A percentile compares a stretch with the other conserved stretches of the same genome.
Conservation (phyloP, 2,888 invertebrate genomes). For the Clunio marinus region DNA sequence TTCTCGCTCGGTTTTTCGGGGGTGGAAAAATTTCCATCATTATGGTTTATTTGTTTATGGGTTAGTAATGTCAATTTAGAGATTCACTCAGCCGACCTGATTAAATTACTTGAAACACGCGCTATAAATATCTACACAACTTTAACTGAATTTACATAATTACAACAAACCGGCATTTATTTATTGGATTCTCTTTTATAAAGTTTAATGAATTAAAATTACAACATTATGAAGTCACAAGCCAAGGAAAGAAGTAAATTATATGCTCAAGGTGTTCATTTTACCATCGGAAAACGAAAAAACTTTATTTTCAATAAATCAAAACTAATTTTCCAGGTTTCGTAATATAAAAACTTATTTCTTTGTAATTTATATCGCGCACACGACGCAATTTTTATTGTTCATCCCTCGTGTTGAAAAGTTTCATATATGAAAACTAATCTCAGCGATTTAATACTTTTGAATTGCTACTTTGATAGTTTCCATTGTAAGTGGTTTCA, state of each 20-base stretch:
- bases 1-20: too few relatives aligned
- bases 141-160: not conserved
- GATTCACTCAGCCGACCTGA: not conserved
- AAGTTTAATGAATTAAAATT: not conserved
- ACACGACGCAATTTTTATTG: not conserved
- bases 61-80: not conserved
- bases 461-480: not conserved
- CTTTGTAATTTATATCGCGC: not conserved
- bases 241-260: not conserved
- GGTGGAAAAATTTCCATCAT: not conserved
- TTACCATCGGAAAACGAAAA: not conserved
- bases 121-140: not conserved
- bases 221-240: conserved; percentile 9
- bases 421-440: too few relatives aligned
- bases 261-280: conserved; percentile 26
- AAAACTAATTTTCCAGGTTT: not conserved
- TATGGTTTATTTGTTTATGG: not conserved
- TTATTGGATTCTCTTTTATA: not conserved
- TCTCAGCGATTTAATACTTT: not conserved
- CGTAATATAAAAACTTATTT: not conserved
- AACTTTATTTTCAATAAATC: not conserved
- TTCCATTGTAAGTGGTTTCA: not conserved
- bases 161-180: not conserved
- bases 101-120: too few relatives aligned
- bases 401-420: not conserved